These are phyloP conservation scores for Buphagus erythrorhynchus DNA, from an alignment of 2,797 vertebrate genomes.

Conservation along the genomic window DNA sequence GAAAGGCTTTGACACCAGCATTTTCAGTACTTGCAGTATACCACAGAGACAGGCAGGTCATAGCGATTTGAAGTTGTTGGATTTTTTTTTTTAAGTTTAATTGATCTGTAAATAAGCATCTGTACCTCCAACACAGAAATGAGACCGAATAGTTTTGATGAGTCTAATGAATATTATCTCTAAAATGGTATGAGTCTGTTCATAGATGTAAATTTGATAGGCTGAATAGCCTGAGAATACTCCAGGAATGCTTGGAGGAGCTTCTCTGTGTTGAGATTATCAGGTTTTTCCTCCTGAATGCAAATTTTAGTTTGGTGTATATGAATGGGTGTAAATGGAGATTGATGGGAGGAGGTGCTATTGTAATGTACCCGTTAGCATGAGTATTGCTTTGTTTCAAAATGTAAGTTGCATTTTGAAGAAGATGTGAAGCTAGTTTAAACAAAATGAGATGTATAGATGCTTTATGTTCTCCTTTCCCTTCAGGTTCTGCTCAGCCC, in stretches of 20 bases:
- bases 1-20: background rate
- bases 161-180: background rate
- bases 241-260: background rate
- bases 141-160: background rate
- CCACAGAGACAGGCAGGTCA: background rate
- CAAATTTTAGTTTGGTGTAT: too few species aligned
- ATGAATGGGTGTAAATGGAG: constrained; percentile 26
- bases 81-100: background rate
- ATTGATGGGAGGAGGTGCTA: constrained; percentile 9
- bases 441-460: background rate
- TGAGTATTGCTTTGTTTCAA: background rate
- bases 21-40: background rate
- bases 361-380: background rate
- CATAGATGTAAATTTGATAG: background rate
- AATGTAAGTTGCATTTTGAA: background rate
- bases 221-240: background rate
- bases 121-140: background rate
- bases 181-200: background rate
- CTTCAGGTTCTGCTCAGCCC: background rate
- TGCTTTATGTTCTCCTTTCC: background rate
- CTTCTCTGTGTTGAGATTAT: background rate
- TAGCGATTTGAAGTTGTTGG: background rate
- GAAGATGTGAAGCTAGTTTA: background rate
- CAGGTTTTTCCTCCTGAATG: background rate
- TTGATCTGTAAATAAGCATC: constrained; percentile 15